Base-by-base conservation (phyloP, 2,797 vertebrate genomes). In the Helostoma temminkii region DNA sequence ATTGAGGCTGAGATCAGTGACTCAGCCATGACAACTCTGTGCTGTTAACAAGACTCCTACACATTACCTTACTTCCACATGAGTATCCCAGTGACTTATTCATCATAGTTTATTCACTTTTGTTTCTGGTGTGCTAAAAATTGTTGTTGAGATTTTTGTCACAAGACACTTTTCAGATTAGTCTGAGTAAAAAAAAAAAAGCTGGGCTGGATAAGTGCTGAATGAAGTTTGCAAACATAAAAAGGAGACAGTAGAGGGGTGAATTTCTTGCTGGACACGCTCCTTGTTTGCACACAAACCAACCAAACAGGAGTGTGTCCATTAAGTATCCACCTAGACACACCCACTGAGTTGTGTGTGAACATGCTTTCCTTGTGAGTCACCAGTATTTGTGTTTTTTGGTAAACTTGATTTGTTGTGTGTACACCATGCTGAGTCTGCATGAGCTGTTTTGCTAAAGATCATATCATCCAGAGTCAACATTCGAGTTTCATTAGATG, bases 1-100 rank as follows among this genome's bases (percentile, higher is more conserved):
- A 73, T 74, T 5, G 19, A 69, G 69, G 68, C 81, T 37, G 62
- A 39, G 42, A 32, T 48, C 47, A 61, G 46, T 86, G 86, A 88
- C 71, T 89, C 84, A 87, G 71, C 30, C 8, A 0, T 53, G 65
- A 78, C 67, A 42, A 24, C 52, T 28, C 58, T 50, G 16, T 16
- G 46, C 56, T 26, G 39, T 50, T 32, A 66, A 37, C 53, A 57
- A 11, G 15, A 77, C 49, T 75, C 37, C 47, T 22, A 39, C 39
- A 32, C 54, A 41, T 26, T 19, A 15, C 60, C 6, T 24, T 19
- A 18, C 26, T 24, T 45, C 36, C 46, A 37, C 26, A 30, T 16
- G 24, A 41, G 18, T 54, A 12, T 5, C 16, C 6, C 12, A 46
- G 8, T 32, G 8, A 74, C 49, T 9, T 4, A 10, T 12, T 63